Base-by-base conservation (phyloP, 1,140 invertebrate species). In the Dendroctonus valens region DNA sequence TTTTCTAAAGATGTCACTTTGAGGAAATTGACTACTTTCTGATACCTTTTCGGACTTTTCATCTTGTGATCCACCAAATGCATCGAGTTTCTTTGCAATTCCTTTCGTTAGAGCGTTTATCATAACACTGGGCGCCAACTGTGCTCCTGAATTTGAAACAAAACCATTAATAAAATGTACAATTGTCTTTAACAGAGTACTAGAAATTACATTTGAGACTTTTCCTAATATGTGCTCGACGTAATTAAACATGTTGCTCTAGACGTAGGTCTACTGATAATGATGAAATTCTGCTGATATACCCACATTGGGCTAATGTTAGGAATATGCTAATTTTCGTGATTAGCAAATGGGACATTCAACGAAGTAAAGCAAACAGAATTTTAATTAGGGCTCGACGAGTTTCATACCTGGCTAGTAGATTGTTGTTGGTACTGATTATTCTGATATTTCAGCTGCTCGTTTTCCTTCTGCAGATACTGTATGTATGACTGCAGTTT, bases 21-120 rank as follows among this genome's bases (percentile, higher is more conserved):
- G 37, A 59, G 38, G n/a, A 37, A 49, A 38, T 26, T 3, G 26
- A n/a, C 26, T 26, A 26, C 26, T 26, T 26, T 15, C 58, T 26
- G 15, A 49, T 82, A 92, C 90, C 85, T 91, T 92, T 80, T 84
- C 85, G 81, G 87, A 85, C 67, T 89, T 89, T 66, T 94, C 91
- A 6, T 91, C 89, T 62, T 84, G 84, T 39, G 82, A 79, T 38
- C 82, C 82, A 46, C 86, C 80, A 73, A 90, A 89, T 7, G 87
- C 86, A 41, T 87, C 88, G 50, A 90, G 81, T 80, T 91, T 90
- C 68, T 91, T 84, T 53, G 86, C 90, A 59, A 94, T 80, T 26
- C 89, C 87, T 79, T 92, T 93, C 5, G 88, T 88, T 40, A 89
- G 84, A 6, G 86, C 82, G 66, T 83, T 83, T 68, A 87, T 83